These are phyloP conservation scores for Oryzias woworae DNA, from an alignment of 2,113 vertebrate species.

Conservation along the genomic window DNA sequence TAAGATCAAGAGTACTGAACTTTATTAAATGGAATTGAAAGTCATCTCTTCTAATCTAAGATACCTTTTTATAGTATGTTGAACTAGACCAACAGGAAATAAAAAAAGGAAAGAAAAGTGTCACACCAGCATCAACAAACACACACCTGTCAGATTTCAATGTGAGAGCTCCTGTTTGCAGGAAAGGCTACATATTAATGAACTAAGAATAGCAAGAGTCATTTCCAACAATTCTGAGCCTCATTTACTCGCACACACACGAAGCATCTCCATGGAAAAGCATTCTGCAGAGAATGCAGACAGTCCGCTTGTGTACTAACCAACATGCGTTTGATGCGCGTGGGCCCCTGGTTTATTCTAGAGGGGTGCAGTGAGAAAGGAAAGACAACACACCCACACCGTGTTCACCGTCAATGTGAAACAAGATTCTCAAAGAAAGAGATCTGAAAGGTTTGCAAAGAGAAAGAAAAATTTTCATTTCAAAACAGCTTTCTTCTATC, in stretches of 20 bases:
- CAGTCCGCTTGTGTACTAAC: constrained; percentile 47
- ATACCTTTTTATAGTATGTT: too few species aligned
- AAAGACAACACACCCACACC: constrained; percentile 31
- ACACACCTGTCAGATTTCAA: not conserved
- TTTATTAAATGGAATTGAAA: too few species aligned
- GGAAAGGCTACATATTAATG: constrained; percentile 49
- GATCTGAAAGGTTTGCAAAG: too few species aligned
- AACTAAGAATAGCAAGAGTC: constrained; percentile 29
- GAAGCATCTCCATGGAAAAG: constrained; percentile 48
- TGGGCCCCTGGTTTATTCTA: constrained; percentile 56
- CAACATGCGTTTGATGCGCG: constrained; percentile 51
- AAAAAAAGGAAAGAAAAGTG: too few species aligned
- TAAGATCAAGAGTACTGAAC: too few species aligned
- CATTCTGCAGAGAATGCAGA: constrained; percentile 35
- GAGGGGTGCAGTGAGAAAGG: constrained; percentile 24
- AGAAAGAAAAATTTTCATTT: too few species aligned
- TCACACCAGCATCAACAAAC: too few species aligned
- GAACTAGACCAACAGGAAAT: too few species aligned
- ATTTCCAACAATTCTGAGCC: constrained; percentile 22
- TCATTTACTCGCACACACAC: not conserved
- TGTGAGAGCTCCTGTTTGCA: constrained; percentile 20
- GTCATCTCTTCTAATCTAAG: too few species aligned
- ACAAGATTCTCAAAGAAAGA: constrained; percentile 18
- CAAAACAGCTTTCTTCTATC: too few species aligned
- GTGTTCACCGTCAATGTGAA: constrained; percentile 5